Evolutionary conservation across 2,113 vertebrate genomes (phyloP), one percentile per base, ranked within the genome.

Genomic region (Hiodon tergisus): DNA sequence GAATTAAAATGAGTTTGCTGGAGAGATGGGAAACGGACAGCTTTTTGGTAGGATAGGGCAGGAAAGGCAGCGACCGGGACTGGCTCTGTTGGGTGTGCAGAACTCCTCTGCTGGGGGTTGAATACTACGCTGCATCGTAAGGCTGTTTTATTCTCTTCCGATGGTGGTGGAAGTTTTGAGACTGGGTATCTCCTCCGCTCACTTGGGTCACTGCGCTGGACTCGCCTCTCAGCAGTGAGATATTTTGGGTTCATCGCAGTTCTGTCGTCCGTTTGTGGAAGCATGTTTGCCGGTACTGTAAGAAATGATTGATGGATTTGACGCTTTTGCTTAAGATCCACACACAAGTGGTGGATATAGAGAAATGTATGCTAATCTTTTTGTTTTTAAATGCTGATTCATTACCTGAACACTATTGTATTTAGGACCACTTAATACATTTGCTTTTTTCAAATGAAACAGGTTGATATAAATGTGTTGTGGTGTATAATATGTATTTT

Each of bases 341-440:
- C 73, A 71, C 67, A 66, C 60, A 83, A 74, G 82, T 69, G 1
- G 74, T 80, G 81, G 77, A 81, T 82, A 82, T 79, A 82, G 60
- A 79, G 67, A 74, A 66, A 72, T 75, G 81, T 48, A 78, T 78
- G 70, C 71, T 76, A 73, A 13, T 66, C 51, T 13, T 46, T 73
- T 48, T 59, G 59, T 70, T 55, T 47, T 5, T 14, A 16, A 2
- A 77, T 80, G 78, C 78, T 9, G 74, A 60, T 72, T 78, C 78
- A 81, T 84, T 78, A 85, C 81, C 83, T 84, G 77, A 87, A 90
- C 82, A 86, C 84, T 86, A 82, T 81, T 75, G 55, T 80, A 78
- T 83, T 86, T 83, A 85, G 82, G 86, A 88, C 83, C 86, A 88
- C 84, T 84, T 85, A 78, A 85, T 84, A 84, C 75, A 47, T 67